Conservation (phyloP, 2,888 invertebrate species). For the Cheilosia urbana region DNA sequence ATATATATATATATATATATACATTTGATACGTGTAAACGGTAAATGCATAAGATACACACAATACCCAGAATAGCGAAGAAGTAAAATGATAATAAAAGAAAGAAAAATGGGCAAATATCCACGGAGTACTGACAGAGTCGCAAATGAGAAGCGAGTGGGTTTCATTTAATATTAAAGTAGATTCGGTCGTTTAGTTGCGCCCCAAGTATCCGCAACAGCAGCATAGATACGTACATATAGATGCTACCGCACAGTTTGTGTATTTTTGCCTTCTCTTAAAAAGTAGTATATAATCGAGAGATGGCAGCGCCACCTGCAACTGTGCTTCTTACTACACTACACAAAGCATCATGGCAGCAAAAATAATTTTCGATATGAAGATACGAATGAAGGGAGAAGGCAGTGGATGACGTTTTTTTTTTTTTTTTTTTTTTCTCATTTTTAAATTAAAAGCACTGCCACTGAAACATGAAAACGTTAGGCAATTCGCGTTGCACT, state of each 20-base stretch:
- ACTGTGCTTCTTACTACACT: constrained; percentile 61
- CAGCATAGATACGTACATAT: constrained; percentile 46
- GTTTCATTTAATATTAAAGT: constrained; percentile 74
- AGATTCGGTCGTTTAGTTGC: constrained; percentile 71
- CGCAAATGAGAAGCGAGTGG: constrained; percentile 72
- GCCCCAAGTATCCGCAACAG: constrained; percentile 68
- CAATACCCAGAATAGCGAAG: constrained; percentile 42
- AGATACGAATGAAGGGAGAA: constrained; percentile 45
- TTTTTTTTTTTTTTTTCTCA: constrained; percentile 23
- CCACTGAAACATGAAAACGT: constrained; percentile 62
- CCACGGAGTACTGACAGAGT: constrained; percentile 54
- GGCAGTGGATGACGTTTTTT: not conserved
- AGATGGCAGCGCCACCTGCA: constrained; percentile 74
- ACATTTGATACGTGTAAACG: constrained; percentile 56
- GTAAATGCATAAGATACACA: constrained; percentile 62
- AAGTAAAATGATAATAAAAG: constrained; percentile 34
- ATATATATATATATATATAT: constrained; percentile 21
- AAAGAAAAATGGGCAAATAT: constrained; percentile 43
- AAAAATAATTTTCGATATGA: constrained; percentile 72
- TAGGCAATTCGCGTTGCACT: constrained; percentile 58
- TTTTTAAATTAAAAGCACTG: constrained; percentile 52
- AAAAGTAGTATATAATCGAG: constrained; percentile 67
- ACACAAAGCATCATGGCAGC: constrained; percentile 61
- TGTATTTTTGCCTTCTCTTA: constrained; percentile 65
- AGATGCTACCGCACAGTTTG: constrained; percentile 51